Base-by-base conservation (phyloP, 2,888 invertebrate species). In the Crematogaster levior region DNA sequence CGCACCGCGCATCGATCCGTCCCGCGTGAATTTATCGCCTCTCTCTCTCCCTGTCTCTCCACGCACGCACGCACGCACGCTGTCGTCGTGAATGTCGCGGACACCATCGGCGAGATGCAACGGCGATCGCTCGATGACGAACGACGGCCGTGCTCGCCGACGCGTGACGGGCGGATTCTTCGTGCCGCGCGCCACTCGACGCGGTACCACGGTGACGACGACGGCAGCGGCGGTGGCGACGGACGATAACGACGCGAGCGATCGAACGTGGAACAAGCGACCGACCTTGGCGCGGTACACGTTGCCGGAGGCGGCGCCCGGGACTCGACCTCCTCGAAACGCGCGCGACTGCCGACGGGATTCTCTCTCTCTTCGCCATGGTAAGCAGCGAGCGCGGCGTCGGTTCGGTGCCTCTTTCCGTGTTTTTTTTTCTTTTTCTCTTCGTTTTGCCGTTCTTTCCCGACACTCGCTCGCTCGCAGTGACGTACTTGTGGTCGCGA, bases 321-420 rank as follows among this genome's bases (percentile, higher is more conserved):
- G 7, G 40, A 48, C 40, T 73, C 56, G 40, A n/a, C 30, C 74
- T 30, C 37, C 63, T 53, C 81, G 24, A 77, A 34, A 24, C 63
- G 24, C 56, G 75, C 46, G 24, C 80, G 30, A 73, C 74, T 51
- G 24, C 27, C 61, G 61, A 74, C 81, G 74, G 58, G n/a, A 43
- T 27, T 21, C 21, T 56, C 27, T 68, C 48, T 34, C 58, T 61
- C 43, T 1, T 37, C n/a, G 66, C 66, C 58, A 82, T 82, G 82
- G 82, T 82, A 77, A 82, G 82, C 82, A 82, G 82, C 82, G 73
- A 37, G 56, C 43, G 74, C 58, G 30, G 77, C 30, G 70, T 56
- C 30, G 77, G 43, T 70, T 43, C 77, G 27, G 18, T 56, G 77
- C 30, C 30, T 43, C 18, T 34, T 77, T 21, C 4, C 15, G 7